A percentile compares a stretch with the other conserved stretches of the same genome.
phyloP scores from a whole-genome alignment of 1,140 invertebrate genomes.

The Trialeurodes vaporariorum region DNA sequence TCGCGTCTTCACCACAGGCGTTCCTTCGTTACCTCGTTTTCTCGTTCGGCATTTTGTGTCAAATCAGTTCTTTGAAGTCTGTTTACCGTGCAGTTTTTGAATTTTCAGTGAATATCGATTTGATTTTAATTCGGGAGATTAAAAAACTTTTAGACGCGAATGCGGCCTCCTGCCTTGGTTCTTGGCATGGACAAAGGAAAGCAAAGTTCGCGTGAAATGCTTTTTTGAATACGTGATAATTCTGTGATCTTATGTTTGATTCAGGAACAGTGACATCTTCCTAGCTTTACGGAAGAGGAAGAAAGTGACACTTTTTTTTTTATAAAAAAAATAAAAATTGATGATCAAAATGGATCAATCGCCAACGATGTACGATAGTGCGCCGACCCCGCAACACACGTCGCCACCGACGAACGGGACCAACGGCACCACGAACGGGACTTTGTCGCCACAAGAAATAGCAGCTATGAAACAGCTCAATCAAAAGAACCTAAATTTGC shows the following conservation, averaged over 20 bases:
- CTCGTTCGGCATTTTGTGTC: too few relatives aligned
- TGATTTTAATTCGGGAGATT: neutral
- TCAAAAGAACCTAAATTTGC: conserved; percentile 21
- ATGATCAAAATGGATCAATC: conserved; percentile 21
- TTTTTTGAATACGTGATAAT: too few relatives aligned
- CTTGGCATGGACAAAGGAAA: too few relatives aligned
- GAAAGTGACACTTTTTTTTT: too few relatives aligned
- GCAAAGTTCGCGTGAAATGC: too few relatives aligned
- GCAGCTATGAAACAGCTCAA: conserved; percentile 17
- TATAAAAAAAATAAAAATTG: neutral
- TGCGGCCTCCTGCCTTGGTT: neutral
- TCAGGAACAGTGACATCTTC: too few relatives aligned
- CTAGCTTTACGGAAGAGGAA: too few relatives aligned
- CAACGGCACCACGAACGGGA: conserved; percentile 14
- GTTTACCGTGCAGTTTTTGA: too few relatives aligned
- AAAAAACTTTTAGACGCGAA: neutral
- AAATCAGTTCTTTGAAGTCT: too few relatives aligned
- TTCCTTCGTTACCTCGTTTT: too few relatives aligned
- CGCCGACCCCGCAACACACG: conserved; percentile 15
- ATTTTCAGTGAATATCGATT: too few relatives aligned
- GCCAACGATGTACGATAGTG: conserved; percentile 26
- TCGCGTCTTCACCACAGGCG: neutral
- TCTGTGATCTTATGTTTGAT: too few relatives aligned
- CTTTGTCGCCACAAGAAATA: neutral
- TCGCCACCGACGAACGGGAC: conserved; percentile 13